Base-by-base conservation (phyloP, 2,797 vertebrate genomes). In the Semaprochilodus insignis region DNA sequence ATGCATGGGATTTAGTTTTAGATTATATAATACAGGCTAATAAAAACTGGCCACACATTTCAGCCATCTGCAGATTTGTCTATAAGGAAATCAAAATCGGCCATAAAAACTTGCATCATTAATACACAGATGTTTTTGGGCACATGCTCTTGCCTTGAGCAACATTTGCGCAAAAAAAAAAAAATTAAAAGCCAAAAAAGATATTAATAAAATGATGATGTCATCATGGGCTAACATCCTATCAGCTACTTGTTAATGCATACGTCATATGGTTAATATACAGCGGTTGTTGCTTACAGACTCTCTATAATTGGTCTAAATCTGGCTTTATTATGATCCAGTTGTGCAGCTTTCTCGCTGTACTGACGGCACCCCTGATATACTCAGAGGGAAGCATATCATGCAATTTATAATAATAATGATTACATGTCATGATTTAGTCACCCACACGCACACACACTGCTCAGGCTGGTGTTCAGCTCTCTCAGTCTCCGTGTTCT, bases 381-480 rank as follows among this genome's bases (percentile, higher is more conserved):
- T 55, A 81, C 70, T 27, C 36, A 54, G 34, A 57, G 5, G 19
- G 7, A 1, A 59, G 17, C 21, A 8, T n/a, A n/a, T 60, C 21
- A 23, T 19, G 11, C 25, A 13, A 63, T 63, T 31, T 63, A 31
- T 63, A 15, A 13, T 31, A 25, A 63, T 63, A 25, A 27, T 63
- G 59, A 25, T 15, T 23, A 63, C 65, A 81, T 40, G 81, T 48
- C 74, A 60, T 48, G 44, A 76, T 54, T 23, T 36, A 44, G 59
- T 60, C 59, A 59, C n/a, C 17, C 57, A 21, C 75, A 59, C 25
- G n/a, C n/a, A 74, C 62, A 69, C 27, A 78, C 65, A 60, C 17
- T 57, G 57, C 62, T 57, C 62, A 70, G 51, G 36, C 51, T 75
- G 48, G 52, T 54, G 31, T 54, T 75, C 36, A 4, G 34, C 4